Base-by-base conservation (phyloP, 2,113 vertebrate genomes). In the Oryzias curvinotus region DNA sequence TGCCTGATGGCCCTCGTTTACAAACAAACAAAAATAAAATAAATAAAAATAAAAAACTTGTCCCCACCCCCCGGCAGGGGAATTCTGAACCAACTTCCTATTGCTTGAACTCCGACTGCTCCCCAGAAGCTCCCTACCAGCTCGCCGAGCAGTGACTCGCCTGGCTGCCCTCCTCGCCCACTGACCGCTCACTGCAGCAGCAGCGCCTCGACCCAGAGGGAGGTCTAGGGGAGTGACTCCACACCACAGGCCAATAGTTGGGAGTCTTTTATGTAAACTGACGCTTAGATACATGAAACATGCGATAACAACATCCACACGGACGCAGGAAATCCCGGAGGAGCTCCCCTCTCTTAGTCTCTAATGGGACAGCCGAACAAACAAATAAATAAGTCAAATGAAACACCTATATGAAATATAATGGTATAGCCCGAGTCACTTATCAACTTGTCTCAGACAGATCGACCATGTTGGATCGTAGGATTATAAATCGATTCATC, bases 181-280 rank as follows among this genome's bases (percentile, higher is more conserved):
- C 64, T 66, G 71, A 52, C 60, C 57, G 68, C 57, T 42, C 52
- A 14, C 46, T 68, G 79, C 77, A 4, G 51, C 65, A 48, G 71
- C 73, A 62, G 52, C 36, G 36, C 36, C 21, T 5, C 59, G 5
- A 17, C 30, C 5, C 56, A 4, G 50, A 50, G 59, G 64, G 73
- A 73, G 58, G 64, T 15, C 5, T 42, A n/a, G 58, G 74, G 85
- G 79, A 52, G 81, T 68, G 68, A 70, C 77, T 61, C 50, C 42
- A 14, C 55, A 1, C 42, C 42, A 8, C 58, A 5, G 42, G 21
- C 78, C 80, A 80, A 79, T 79, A 26, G 63, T 48, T 3, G 25
- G 36, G 12, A 62, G 36, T 4, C 36, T n/a, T 18, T 2, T 13
- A 10, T 8, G 47, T 18, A 18, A 18, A 19, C 47, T 12, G 47